Evolutionary conservation across 2,113 vertebrate species (phyloP).

Genomic region (Coracopsis vasa): DNA sequence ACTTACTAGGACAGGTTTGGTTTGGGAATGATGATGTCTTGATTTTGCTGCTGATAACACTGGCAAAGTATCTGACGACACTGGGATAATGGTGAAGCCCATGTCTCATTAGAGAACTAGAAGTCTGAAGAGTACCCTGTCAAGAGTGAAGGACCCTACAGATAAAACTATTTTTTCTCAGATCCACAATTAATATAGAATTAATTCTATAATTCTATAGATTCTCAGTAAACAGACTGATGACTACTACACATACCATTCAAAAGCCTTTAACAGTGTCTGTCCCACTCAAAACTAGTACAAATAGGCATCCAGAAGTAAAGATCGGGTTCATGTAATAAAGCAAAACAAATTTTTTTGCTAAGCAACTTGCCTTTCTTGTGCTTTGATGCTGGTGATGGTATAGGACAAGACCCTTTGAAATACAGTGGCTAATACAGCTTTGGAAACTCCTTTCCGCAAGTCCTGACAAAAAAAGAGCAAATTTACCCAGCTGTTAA

Average conservation of each 20-base stretch:
- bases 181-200: not conserved
- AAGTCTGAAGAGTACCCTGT: not conserved
- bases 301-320: not conserved
- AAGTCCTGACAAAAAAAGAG: not conserved
- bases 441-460: not conserved
- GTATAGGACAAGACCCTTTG: not conserved
- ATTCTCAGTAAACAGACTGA: not conserved
- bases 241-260: not conserved
- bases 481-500: not conserved
- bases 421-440: not conserved
- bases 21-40: accelerated
- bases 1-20: not conserved
- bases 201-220: not conserved
- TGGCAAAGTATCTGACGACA: not conserved
- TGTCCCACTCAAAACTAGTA: not conserved
- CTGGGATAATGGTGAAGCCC: not conserved
- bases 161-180: not conserved
- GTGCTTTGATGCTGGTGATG: not conserved
- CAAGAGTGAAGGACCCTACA: not conserved
- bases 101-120: not conserved
- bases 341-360: not conserved
- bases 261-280: not conserved
- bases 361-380: not conserved
- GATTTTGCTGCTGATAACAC: not conserved
- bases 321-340: not conserved